Conservation (phyloP, 1,140 invertebrate species). For the Epicauta chinensis region DNA sequence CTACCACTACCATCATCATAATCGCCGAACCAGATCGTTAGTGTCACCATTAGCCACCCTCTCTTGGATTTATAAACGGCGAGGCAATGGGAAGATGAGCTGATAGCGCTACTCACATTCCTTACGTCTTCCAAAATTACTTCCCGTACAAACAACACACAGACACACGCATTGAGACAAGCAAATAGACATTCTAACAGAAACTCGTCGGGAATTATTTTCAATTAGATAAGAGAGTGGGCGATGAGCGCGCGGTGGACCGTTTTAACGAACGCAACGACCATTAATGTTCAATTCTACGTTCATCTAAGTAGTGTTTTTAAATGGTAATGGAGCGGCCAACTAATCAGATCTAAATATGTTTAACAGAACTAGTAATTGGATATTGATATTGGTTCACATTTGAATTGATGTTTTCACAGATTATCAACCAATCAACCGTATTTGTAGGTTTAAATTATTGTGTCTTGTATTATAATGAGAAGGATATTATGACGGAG, state of each 20-base stretch:
- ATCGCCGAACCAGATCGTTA: constrained; percentile 14
- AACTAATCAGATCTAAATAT: too few relatives aligned
- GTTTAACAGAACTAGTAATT: too few relatives aligned
- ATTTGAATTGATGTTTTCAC: too few relatives aligned
- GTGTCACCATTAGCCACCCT: constrained; percentile 15
- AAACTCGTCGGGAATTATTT: constrained; percentile 8
- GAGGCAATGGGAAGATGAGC: constrained; percentile 12
- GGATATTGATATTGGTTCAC: too few relatives aligned
- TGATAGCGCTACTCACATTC: constrained; percentile 14
- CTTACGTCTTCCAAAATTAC: constrained; percentile 14
- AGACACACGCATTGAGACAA: constrained; percentile 5
- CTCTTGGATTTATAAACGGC: constrained; percentile 14
- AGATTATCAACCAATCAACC: too few relatives aligned
- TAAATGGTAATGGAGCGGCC: too few relatives aligned
- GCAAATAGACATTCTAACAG: too few relatives aligned
- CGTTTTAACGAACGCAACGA: constrained; percentile 12
- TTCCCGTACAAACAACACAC: constrained; percentile 17
- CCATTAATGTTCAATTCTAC: constrained; percentile 14
- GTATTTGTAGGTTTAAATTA: too few relatives aligned
- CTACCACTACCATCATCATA: too few relatives aligned
- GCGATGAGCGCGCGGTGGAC: constrained; percentile 5
- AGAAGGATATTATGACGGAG: too few relatives aligned
- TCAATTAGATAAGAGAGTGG: constrained; percentile 16
- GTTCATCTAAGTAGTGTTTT: too few relatives aligned
- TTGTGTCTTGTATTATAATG: too few relatives aligned